Base-by-base conservation (phyloP, 2,888 invertebrate genomes). In the Matsumyia berberina region DNA sequence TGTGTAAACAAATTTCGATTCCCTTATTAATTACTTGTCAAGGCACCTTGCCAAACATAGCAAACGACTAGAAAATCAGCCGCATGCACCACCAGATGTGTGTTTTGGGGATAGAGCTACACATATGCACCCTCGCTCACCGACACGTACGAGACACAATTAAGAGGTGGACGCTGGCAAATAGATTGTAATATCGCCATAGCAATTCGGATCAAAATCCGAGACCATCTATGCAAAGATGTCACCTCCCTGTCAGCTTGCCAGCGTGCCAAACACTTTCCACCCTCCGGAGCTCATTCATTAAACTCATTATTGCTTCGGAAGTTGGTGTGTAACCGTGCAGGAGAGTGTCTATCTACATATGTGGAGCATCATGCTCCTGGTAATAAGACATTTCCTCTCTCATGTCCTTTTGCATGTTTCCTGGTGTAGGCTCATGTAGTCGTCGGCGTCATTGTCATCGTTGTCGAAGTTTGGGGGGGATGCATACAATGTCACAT, bases 21-120 rank as follows among this genome's bases (percentile, higher is more conserved):
- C 87, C 87, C 86, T 88, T 88, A 88, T 88, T 88, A 88, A 88
- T 88, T 88, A 88, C 88, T 88, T 88, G 88, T 88, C 87, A 86
- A 86, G 86, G 86, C 87, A 87, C 87, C 88, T 87, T 86, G 88
- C 87, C 87, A 87, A 88, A 86, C 86, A 87, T 86, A 83, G 80
- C 79, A 80, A 80, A 80, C 85, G 76, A 79, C 79, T 85, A 80
- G 85, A 85, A 79, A 78, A 81, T 74, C 86, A 82, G 83, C 82
- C 83, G 62, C 81, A 83, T 86, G 83, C 82, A 83, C 73, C 83
- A 73, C 83, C 83, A 86, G 83, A 86, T 83, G 86, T 83, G 74
- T 83, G 83, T 81, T 78, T 81, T 74, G 69, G 49, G 69, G 62
- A 76, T 62, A 37, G 66, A 33, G 39, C 44, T 8, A 51, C 44